Evolutionary conservation across 2,113 vertebrate species (phyloP), one percentile per base, ranked within the genome.

Genomic region (Corapipo altera): DNA sequence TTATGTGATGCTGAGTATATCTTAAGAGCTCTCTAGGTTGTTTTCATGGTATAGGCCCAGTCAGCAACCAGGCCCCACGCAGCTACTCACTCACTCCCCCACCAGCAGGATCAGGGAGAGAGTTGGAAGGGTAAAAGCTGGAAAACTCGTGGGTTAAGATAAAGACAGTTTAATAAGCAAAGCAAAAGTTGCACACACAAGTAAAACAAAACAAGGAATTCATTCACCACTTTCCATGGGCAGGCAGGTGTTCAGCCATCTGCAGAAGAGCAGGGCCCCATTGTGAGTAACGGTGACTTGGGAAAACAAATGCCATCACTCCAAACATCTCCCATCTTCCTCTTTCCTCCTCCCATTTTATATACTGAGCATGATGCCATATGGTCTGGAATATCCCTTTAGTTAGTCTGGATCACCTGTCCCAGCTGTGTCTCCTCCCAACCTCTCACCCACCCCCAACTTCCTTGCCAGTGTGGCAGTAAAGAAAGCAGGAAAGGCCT

Each of bases 381-480:
- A 3, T 28, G 37, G 35, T 46, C 15, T 89, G 46, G 39, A 61
- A 46, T 61, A 24, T 18, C 39, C 16, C 46, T 82, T 7, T n/a
- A 52, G 54, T 69, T n/a, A 69, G 4, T 61, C 54, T 41, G 62
- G n/a, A 26, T 69, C 46, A 26, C 54, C 17, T 62, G 4, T 32
- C 2, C n/a, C 20, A 28, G n/a, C n/a, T 82, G 28, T 69, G 39
- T 37, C 6, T 67, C 20, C 23, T 46, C 39, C 21, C 19, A 67
- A 0, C 12, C 35, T 55, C 11, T 17, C 35, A 22, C 15, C 11
- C 11, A 48, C 5, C 6, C 16, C 6, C 9, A 62, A 1, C 4
- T 35, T 32, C 21, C 16, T 48, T 5, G 1, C n/a, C 48, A 55
- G 2, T 0, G 0, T 48, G 48, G 46, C 28, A 0, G 0, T 54